These are phyloP conservation scores for Clarias macrocephalus DNA, from an alignment of 2,113 vertebrate genomes.

Conservation along the genomic window DNA sequence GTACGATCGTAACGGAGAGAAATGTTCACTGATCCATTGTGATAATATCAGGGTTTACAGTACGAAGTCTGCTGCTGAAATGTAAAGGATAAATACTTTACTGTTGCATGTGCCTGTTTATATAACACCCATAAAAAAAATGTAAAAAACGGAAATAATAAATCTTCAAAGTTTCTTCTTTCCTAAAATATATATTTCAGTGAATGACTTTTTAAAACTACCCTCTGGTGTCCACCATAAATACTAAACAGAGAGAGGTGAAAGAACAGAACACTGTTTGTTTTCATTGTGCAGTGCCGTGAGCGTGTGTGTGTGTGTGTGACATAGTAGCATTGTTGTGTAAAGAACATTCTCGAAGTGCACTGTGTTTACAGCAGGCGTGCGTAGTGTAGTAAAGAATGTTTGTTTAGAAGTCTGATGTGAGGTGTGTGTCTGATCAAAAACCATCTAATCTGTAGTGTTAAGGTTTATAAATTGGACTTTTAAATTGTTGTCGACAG, in stretches of 20 bases:
- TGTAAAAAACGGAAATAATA: background rate
- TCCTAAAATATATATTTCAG: background rate
- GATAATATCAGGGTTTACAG: background rate
- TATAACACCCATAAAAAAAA: background rate
- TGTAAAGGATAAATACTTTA: background rate
- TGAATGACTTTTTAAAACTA: background rate
- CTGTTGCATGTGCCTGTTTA: background rate
- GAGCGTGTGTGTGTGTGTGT: background rate
- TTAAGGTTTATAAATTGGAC: background rate
- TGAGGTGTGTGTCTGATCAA: background rate
- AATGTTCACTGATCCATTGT: background rate
- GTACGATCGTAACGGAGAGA: background rate
- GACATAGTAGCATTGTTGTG: background rate
- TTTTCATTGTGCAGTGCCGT: background rate
- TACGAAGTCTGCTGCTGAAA: background rate
- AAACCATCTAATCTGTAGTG: background rate
- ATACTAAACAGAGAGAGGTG: background rate
- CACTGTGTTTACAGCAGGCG: background rate
- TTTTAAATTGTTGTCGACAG: background rate
- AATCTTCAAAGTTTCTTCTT: background rate
- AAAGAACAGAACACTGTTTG: background rate
- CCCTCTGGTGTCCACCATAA: background rate
- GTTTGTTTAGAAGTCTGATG: background rate
- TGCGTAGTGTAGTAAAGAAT: background rate
- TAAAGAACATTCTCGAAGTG: background rate